Evolutionary conservation across 2,888 invertebrate species (phyloP).

Genomic region (Morpho helenor): DNA sequence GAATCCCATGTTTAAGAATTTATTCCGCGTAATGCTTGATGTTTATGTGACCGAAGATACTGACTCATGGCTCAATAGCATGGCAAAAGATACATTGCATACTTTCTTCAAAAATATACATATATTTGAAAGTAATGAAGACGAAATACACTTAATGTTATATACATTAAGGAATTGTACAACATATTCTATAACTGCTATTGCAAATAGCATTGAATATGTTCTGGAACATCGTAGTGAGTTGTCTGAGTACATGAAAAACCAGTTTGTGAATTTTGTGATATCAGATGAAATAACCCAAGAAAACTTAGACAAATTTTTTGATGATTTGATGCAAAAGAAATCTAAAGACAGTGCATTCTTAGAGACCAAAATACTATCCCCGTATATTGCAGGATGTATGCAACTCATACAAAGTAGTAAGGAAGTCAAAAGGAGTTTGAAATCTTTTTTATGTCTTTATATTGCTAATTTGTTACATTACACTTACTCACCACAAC

Average conservation of each 20-base stretch:
- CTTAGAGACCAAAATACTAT: slow-evolving; percentile 61
- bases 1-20: slow-evolving; percentile 73
- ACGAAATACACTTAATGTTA: slow-evolving; percentile 84
- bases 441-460: slow-evolving; percentile 61
- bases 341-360: slow-evolving; percentile 52
- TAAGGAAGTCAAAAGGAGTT: slow-evolving; percentile 52
- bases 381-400: slow-evolving; percentile 64
- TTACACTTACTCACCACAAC: slow-evolving; percentile 74
- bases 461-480: slow-evolving; percentile 79
- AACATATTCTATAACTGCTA: slow-evolving; percentile 46
- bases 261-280: slow-evolving; percentile 58
- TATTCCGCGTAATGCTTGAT: slow-evolving; percentile 77
- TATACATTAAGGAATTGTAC: slow-evolving; percentile 65
- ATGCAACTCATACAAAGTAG: slow-evolving; percentile 55
- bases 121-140: slow-evolving; percentile 81
- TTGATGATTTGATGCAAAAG: slow-evolving; percentile 60
- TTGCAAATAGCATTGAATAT: slow-evolving; percentile 61
- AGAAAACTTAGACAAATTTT: slow-evolving; percentile 51
- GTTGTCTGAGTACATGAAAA: slow-evolving; percentile 50
- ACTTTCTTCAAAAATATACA: slow-evolving; percentile 81
- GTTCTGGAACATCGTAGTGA: slow-evolving; percentile 52
- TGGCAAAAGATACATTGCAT: slow-evolving; percentile 73
- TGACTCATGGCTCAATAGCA: slow-evolving; percentile 56
- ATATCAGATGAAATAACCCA: slow-evolving; percentile 52
- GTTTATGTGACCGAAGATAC: slow-evolving; percentile 65